Evolutionary conservation across 2,888 invertebrate species (phyloP).

Genomic region (Cryptocheilus praepositus): DNA sequence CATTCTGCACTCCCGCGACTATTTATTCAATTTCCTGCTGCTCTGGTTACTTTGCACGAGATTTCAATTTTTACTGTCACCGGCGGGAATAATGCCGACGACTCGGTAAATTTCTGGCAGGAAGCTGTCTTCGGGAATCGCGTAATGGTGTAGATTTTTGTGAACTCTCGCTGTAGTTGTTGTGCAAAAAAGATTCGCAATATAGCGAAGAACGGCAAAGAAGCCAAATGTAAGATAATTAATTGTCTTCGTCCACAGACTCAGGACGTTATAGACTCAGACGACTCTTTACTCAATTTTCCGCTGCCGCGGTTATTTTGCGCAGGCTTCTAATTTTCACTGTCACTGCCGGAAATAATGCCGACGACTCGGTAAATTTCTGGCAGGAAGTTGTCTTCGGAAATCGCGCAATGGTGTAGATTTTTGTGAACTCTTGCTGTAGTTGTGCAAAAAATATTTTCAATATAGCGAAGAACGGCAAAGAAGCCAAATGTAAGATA

Average conservation of each 20-base stretch:
- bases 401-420: too few species aligned
- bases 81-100: conserved; percentile 21
- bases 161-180: too few species aligned
- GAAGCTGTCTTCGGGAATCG: too few species aligned
- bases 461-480: too few species aligned
- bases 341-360: conserved; percentile 22
- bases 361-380: neutral
- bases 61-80: conserved; percentile 26
- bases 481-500: too few species aligned
- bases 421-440: too few species aligned
- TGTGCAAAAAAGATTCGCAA: too few species aligned
- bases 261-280: conserved; percentile 6
- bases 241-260: conserved; percentile 21
- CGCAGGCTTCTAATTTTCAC: conserved; percentile 30
- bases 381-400: too few species aligned
- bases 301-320: neutral
- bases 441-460: too few species aligned
- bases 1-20: conserved; percentile 13
- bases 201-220: too few species aligned
- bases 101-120: neutral
- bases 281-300: conserved; percentile 33
- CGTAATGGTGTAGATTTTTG: too few species aligned
- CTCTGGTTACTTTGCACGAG: conserved; percentile 13
- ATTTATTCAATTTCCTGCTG: conserved; percentile 30
- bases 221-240: too few species aligned